A percentile compares a stretch with the other conserved stretches of the same genome.
Conservation (phyloP, 1,140 invertebrate genomes). For the Apis florea region DNA sequence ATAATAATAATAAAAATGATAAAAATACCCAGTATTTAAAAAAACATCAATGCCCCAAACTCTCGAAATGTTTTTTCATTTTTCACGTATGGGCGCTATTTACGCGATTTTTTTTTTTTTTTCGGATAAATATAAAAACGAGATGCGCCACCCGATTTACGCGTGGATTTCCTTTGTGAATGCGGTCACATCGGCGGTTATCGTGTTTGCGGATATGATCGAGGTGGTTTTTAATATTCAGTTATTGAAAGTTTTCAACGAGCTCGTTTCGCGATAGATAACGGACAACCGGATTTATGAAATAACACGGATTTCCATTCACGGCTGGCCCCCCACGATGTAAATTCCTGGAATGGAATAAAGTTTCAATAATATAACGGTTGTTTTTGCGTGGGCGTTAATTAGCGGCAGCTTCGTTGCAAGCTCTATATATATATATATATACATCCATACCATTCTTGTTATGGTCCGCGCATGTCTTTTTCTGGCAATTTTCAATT, state of each 20-base stretch:
- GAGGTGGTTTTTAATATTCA: constrained; percentile 54
- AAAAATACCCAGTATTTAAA: neutral
- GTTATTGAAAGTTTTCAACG: constrained; percentile 54
- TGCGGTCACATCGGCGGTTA: constrained; percentile 16
- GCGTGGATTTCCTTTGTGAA: neutral
- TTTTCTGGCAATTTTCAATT: constrained; percentile 13
- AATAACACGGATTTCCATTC: neutral
- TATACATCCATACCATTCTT: neutral
- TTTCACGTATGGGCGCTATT: neutral
- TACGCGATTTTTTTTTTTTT: neutral
- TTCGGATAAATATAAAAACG: neutral
- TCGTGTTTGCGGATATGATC: constrained; percentile 51
- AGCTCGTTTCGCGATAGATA: constrained; percentile 8
- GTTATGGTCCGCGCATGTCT: constrained; percentile 8
- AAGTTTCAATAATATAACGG: constrained; percentile 10
- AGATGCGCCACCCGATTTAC: constrained; percentile 2
- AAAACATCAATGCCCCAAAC: neutral
- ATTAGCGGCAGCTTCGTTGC: neutral
- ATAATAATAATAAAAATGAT: neutral
- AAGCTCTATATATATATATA: neutral
- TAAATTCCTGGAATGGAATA: constrained; percentile 21
- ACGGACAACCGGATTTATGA: neutral
- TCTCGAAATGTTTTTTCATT: neutral
- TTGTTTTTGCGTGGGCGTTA: constrained; percentile 10
- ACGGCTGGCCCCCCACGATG: neutral